Evolutionary conservation across 2,797 vertebrate genomes (phyloP).

Genomic region (Sebastes miniatus): DNA sequence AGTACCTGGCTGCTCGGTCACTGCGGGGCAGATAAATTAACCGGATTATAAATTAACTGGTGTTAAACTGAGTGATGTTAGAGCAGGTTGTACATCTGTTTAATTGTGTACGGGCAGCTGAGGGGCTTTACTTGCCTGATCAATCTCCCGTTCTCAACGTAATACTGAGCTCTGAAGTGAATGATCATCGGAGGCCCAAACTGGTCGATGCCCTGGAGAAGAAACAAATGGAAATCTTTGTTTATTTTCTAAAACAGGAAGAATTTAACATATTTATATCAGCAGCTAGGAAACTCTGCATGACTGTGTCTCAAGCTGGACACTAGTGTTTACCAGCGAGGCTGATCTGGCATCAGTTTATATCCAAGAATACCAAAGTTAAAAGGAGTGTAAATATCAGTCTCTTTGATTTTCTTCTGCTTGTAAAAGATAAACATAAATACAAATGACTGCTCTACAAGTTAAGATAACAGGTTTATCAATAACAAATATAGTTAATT

Average conservation of each 20-base stretch:
- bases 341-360: background rate
- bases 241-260: background rate
- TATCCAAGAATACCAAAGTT: background rate
- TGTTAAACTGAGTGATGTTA: background rate
- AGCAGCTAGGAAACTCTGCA: background rate
- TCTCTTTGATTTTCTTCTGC: background rate
- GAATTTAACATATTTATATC: background rate
- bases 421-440: background rate
- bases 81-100: background rate
- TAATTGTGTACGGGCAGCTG: background rate
- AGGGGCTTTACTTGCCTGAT: slow-evolving; percentile 84
- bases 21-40: slow-evolving; percentile 65
- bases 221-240: background rate
- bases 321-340: background rate
- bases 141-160: slow-evolving; percentile 94
- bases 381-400: background rate
- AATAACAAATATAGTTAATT: background rate
- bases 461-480: background rate
- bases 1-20: slow-evolving; percentile 92
- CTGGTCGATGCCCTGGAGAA: slow-evolving; percentile 94
- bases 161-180: slow-evolving; percentile 98
- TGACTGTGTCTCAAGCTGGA: background rate
- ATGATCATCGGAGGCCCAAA: slow-evolving; percentile 99
- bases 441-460: background rate
- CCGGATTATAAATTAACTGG: background rate